Conservation (phyloP, 2,797 vertebrate genomes). For the Macropodus opercularis region DNA sequence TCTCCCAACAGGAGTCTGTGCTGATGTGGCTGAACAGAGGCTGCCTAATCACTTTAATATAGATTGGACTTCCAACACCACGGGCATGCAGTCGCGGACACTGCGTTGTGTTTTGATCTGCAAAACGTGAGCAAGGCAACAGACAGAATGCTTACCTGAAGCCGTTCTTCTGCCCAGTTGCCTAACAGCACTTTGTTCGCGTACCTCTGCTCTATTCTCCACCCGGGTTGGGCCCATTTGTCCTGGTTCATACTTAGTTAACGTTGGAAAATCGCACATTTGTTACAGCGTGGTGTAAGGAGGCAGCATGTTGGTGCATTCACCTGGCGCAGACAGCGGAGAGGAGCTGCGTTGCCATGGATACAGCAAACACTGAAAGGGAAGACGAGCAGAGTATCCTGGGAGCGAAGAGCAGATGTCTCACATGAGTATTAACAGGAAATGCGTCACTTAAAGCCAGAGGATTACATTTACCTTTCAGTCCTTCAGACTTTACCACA, state of each 20-base stretch:
- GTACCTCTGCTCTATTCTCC: slow-evolving; percentile 79
- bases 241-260: slow-evolving; percentile 51
- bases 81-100: slow-evolving; percentile 36
- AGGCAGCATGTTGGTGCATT: slow-evolving; percentile 42
- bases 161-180: slow-evolving; percentile 82
- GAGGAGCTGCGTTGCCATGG: slow-evolving; percentile 75
- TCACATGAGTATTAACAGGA: slow-evolving; percentile 45
- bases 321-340: slow-evolving; percentile 44
- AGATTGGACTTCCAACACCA: slow-evolving; percentile 62
- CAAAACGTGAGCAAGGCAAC: slow-evolving; percentile 1
- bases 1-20: slow-evolving; percentile 60
- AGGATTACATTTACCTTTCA: slow-evolving; percentile 44
- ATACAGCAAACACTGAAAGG: slow-evolving; percentile 76
- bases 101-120: slow-evolving; percentile 33
- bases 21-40: slow-evolving; percentile 67
- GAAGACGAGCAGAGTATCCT: slow-evolving; percentile 38
- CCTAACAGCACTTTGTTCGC: slow-evolving; percentile 78
- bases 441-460: slow-evolving; percentile 25
- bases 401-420: slow-evolving; percentile 30
- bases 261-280: slow-evolving; percentile 13
- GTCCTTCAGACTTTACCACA: background rate
- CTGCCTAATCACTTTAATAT: slow-evolving; percentile 74
- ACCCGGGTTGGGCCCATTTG: slow-evolving; percentile 75
- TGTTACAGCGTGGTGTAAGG: slow-evolving; percentile 34
- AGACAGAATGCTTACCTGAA: slow-evolving; percentile 69